Evolutionary conservation across 30 jellyfish, hydroid and myxozoan genomes (phyloP), one percentile per base, ranked within the genome.

Genomic region (Haliclystus octoradiatus): DNA sequence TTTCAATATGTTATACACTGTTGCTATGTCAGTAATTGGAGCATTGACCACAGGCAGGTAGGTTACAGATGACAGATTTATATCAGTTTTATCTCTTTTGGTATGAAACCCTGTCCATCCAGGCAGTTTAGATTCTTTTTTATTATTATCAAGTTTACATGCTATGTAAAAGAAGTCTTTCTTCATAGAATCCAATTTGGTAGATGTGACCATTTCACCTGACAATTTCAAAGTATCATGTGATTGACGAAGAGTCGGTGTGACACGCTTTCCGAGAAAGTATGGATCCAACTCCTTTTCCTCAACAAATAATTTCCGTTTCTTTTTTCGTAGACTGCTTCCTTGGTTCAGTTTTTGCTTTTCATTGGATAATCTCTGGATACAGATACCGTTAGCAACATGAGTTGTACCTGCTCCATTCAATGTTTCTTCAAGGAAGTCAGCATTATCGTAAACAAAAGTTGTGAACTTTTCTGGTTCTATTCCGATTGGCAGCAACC

Each of bases 61-160:
- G 9, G 57, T 19, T 5, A 40, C 19, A 19, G 31, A 64, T n/a
- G 75, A 66, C 65, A 28, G 26, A 13, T 26, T 5, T 40, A 32
- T 3, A 2, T 23, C 40, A 23, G 2, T 46, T 34, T 49, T 24
- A 22, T 2, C 5, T 27, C 24, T 5, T 3, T 23, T 40, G 25
- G 74, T 40, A 28, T 69, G 26, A 23, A 40, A 69, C 3, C 79
- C 68, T 34, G 31, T 40, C 79, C 79, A 69, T n/a, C 51, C 79
- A 2, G 79, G 79, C 70, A 69, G 63, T 50, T 9, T 19, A 40
- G 9, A 9, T 40, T 19, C 57, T 40, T 19, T 40, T 40, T 9
- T 40, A 40, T 5, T 19, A 9, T 40, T 40, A 9, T 5, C 19
- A 9, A 40, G 19, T 40, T 9, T 40, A 19, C 19, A 40, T 9